phyloP scores from a whole-genome alignment of 2,113 vertebrate species.

The Lampris incognitus region DNA sequence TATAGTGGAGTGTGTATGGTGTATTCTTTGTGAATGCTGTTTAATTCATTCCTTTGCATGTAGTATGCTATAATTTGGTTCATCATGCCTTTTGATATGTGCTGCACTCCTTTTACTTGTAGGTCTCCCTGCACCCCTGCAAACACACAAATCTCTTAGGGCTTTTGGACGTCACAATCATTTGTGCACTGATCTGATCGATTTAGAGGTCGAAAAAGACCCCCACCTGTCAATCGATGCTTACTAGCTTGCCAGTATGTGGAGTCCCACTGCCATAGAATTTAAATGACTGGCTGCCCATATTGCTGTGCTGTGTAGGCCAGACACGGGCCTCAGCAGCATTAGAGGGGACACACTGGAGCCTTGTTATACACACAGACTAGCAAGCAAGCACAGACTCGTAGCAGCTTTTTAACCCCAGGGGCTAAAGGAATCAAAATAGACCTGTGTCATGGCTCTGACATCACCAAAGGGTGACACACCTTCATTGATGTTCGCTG shows the following conservation, averaged over 20 bases:
- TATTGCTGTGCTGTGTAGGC: constrained; percentile 11
- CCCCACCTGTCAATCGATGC: constrained; percentile 63
- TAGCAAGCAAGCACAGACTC: constrained; percentile 32
- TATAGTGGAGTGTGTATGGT: constrained; percentile 10
- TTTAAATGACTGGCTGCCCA: constrained; percentile 51
- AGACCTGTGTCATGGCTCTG: constrained; percentile 15
- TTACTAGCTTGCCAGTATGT: constrained; percentile 36
- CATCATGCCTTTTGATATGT: constrained; percentile 22
- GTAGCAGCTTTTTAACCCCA: constrained; percentile 24
- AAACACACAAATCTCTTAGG: constrained; percentile 23
- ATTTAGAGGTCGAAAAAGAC: constrained; percentile 65
- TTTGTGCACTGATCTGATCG: constrained; percentile 52
- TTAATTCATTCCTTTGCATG: constrained; percentile 39
- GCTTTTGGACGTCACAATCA: constrained; percentile 47
- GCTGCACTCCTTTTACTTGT: constrained; percentile 10
- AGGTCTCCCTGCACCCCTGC: constrained; percentile 1
- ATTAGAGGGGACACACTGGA: constrained; percentile 60
- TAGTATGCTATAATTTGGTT: constrained; percentile 15
- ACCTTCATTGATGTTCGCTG: constrained; percentile 18
- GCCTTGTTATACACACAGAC: constrained; percentile 25
- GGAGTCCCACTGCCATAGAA: constrained; percentile 53
- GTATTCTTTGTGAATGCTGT: constrained; percentile 26
- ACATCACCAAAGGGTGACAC: constrained; percentile 39
- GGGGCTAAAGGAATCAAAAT: constrained; percentile 37
- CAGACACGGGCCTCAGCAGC: constrained; percentile 51